Base-by-base conservation (phyloP, 2,797 vertebrate genomes). In the Brachyalestes nurse region DNA sequence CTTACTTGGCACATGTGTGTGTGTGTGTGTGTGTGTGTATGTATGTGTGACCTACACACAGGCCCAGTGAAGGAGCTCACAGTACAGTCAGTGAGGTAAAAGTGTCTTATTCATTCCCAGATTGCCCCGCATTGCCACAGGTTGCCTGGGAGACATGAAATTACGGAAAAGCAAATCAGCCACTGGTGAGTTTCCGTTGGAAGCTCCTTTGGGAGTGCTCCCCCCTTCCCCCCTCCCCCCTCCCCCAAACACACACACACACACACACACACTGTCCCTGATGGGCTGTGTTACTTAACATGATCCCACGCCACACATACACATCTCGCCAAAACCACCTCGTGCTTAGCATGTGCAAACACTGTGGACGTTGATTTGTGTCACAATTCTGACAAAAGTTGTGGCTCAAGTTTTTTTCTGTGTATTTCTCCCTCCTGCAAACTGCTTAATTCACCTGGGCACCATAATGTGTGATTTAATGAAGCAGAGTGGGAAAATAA, bases 91-190 rank as follows among this genome's bases (percentile, higher is more conserved):
- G 49, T 40, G 5, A 38, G 23, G 71, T 53, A 14, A 69, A 61
- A 53, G 61, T 67, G 23, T 47, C 16, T 16, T 34, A 45, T 75
- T 67, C 57, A 60, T 75, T 80, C 42, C 14, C 64, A 60, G 21
- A 60, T 74, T 74, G 53, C n/a, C 23, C 7, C 1, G 58, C 49
- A 47, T 65, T 28, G 55, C 51, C 61, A 45, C 0, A 4, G 34
- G 80, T 82, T 58, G 57, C 67, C 67, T 55, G 7, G 49, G 67
- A 65, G 57, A 82, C 58, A 38, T 23, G 12, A 72, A 81, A 77
- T 77, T 4, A 81, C 2, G 13, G 67, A n/a, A 77, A 70, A 2
- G 58, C 73, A 75, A 72, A 45, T 75, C 58, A 75, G 42, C 7
- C 12, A 6, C 72, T 40, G 19, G 28, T 58, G 16, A 40, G 28